Percentiles rank a stretch among this genome's conserved stretches.
These are phyloP conservation scores for Galaxea fascicularis DNA, from an alignment of 92 coral and sea anemone genomes.

Conservation along the genomic window DNA sequence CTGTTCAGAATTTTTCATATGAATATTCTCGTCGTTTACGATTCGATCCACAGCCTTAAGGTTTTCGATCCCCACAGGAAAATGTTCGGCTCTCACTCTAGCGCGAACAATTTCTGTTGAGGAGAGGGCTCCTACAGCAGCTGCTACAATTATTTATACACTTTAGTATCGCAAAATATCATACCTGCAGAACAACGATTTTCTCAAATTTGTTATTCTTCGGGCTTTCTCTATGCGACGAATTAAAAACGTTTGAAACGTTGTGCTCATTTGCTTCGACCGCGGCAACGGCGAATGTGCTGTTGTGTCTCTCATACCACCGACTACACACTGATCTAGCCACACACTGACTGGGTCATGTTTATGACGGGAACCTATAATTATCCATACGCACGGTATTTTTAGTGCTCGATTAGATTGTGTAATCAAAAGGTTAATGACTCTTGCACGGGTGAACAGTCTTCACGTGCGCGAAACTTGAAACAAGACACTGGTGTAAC, in stretches of 20 bases:
- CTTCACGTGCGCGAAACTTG: background rate
- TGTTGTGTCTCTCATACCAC: background rate
- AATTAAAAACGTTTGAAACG: background rate
- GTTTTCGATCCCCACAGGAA: too few relatives aligned
- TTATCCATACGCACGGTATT: slow-evolving; percentile 7
- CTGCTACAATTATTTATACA: too few relatives aligned
- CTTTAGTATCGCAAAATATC: background rate
- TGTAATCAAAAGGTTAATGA: slow-evolving; percentile 9
- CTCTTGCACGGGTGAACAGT: slow-evolving; percentile 6
- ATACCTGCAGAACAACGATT: background rate
- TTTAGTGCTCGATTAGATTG: background rate
- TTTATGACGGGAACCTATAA: background rate
- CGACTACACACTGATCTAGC: background rate
- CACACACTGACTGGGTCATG: background rate
- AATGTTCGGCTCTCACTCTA: too few relatives aligned
- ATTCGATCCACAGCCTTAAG: too few relatives aligned
- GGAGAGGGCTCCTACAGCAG: too few relatives aligned
- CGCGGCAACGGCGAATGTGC: background rate
- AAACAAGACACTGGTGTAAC: background rate
- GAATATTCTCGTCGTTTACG: too few relatives aligned
- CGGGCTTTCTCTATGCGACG: background rate
- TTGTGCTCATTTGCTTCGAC: background rate
- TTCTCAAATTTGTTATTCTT: background rate
- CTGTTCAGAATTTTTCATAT: too few relatives aligned
- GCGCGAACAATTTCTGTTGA: too few relatives aligned